These are phyloP conservation scores for Heliconius congener DNA, from an alignment of 1,140 invertebrate genomes.

Conservation along the genomic window DNA sequence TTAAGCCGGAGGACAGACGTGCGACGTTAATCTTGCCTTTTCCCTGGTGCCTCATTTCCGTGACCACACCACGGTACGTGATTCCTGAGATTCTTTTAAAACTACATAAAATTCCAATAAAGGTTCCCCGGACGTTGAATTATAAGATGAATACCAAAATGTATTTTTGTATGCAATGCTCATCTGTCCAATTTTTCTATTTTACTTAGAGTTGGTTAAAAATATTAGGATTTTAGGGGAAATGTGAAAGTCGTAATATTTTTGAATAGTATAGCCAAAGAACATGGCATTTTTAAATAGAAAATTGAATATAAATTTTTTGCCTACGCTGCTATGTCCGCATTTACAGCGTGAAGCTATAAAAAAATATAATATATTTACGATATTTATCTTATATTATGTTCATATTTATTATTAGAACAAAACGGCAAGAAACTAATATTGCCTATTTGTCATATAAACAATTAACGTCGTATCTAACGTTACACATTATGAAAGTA, in stretches of 20 bases:
- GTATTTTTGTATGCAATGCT: conserved; percentile 4
- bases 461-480: conserved; percentile 15
- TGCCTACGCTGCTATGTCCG: too few species aligned
- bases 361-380: too few species aligned
- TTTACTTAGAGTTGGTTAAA: background rate
- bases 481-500: conserved; percentile 33
- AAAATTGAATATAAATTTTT: too few species aligned
- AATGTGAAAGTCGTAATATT: too few species aligned
- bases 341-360: too few species aligned
- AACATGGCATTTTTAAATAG: too few species aligned
- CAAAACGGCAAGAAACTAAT: background rate
- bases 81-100: conserved; percentile 48
- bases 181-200: background rate
- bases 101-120: conserved; percentile 23
- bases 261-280: too few species aligned
- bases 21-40: conserved; percentile 62
- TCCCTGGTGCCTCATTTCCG: conserved; percentile 58
- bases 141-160: conserved; percentile 13
- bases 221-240: background rate
- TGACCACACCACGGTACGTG: conserved; percentile 52
- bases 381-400: background rate
- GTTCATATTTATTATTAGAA: background rate
- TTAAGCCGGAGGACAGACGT: conserved; percentile 65
- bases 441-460: background rate
- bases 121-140: background rate